These are phyloP conservation scores for Lepidurus apus DNA, from an alignment of 1,140 invertebrate species.

Conservation along the genomic window DNA sequence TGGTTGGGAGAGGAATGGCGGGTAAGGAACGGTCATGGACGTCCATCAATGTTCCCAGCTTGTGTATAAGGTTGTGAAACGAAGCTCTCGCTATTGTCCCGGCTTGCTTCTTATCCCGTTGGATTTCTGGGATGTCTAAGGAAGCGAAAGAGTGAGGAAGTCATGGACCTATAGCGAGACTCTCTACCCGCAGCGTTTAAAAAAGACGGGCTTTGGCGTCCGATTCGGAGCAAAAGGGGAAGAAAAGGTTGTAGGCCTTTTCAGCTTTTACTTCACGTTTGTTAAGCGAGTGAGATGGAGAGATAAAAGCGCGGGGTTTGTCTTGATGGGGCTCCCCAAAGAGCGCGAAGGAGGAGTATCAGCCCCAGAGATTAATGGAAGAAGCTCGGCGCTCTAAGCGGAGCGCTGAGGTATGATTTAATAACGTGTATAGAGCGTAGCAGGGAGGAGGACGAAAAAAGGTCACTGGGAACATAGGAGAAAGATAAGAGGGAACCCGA, in stretches of 20 bases:
- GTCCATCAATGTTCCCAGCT: not conserved
- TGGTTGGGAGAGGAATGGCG: not conserved
- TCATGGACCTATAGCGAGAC: not conserved
- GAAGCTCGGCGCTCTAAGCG: not conserved
- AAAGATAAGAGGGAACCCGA: too few species aligned
- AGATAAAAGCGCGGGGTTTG: not conserved
- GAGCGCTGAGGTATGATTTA: constrained; percentile 8
- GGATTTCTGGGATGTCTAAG: too few species aligned
- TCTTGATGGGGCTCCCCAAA: not conserved
- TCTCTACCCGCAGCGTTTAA: not conserved
- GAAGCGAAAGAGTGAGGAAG: not conserved
- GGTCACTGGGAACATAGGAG: too few species aligned
- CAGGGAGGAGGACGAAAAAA: too few species aligned
- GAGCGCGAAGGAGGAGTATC: not conserved
- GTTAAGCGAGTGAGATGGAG: constrained; percentile 15
- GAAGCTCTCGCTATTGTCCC: too few species aligned
- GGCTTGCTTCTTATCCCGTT: too few species aligned
- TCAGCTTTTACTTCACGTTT: not conserved
- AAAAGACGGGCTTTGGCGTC: not conserved
- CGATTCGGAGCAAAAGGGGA: not conserved
- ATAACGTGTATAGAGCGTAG: not conserved
- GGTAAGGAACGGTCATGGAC: not conserved
- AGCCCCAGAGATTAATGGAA: not conserved
- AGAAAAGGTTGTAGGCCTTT: not conserved
- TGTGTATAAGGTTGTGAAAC: not conserved